phyloP scores from a whole-genome alignment of 2,797 vertebrate genomes.

The Monodelphis domestica region DNA sequence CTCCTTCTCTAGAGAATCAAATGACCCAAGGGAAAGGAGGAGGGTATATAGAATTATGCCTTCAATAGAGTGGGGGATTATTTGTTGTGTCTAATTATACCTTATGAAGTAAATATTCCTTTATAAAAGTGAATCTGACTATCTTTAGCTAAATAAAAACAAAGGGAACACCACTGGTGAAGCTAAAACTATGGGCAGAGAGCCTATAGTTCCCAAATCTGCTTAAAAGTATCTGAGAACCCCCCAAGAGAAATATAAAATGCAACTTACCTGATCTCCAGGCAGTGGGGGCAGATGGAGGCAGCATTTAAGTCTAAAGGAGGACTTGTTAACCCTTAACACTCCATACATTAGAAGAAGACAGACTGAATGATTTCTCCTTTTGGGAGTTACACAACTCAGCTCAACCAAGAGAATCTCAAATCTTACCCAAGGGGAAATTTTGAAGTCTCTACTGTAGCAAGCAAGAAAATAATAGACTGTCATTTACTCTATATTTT shows the following conservation, averaged over 20 bases:
- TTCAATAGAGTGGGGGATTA: neutral
- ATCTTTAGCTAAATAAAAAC: neutral
- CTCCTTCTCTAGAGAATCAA: neutral
- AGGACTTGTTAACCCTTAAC: neutral
- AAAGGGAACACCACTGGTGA: neutral
- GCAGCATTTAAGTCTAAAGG: neutral
- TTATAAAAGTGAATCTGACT: neutral
- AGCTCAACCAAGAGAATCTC: neutral
- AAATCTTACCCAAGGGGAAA: no score
- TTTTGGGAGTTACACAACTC: neutral
- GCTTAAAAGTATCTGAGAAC: neutral
- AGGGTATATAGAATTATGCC: neutral
- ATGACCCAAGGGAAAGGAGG: neutral
- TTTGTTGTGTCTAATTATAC: neutral
- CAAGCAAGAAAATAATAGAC: no score
- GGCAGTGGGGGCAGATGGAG: no score
- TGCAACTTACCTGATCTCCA: neutral
- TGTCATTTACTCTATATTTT: no score
- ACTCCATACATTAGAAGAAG: no score
- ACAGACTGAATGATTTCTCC: neutral
- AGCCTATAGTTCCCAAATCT: neutral
- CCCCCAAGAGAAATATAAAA: neutral
- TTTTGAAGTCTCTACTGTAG: no score
- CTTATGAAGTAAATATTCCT: no score
- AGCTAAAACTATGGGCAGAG: neutral